Percentiles rank a stretch among this genome's conserved stretches.
phyloP scores from a whole-genome alignment of 2,797 vertebrate species.

The Triplophysa yarkandensis region DNA sequence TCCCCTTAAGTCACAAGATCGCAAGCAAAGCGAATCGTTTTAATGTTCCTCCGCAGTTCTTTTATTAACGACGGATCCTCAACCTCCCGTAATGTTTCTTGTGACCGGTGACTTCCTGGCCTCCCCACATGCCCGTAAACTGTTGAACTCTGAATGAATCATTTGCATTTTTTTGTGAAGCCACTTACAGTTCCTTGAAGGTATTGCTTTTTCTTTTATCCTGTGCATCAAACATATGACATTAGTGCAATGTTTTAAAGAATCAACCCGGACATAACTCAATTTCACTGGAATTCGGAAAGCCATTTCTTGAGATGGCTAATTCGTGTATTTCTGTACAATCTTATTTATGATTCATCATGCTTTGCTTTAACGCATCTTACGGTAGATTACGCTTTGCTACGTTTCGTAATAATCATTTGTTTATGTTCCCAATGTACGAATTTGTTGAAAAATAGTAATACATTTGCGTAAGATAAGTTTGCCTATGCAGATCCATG shows the following conservation, averaged over 20 bases:
- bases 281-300: too few species aligned
- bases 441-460: too few species aligned
- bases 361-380: too few species aligned
- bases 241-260: not conserved
- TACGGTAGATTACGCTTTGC: too few species aligned
- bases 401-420: too few species aligned
- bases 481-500: not conserved
- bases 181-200: not conserved
- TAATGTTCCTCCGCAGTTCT: slow-evolving; percentile 58
- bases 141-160: not conserved
- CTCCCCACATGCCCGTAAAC: slow-evolving; percentile 50
- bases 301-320: too few species aligned
- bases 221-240: not conserved
- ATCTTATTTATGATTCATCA: too few species aligned
- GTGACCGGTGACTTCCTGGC: slow-evolving; percentile 63
- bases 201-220: not conserved
- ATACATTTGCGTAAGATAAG: too few species aligned
- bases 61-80: slow-evolving; percentile 66
- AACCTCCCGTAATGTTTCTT: slow-evolving; percentile 65
- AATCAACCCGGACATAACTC: slow-evolving; percentile 10
- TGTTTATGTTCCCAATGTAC: too few species aligned
- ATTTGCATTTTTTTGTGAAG: not conserved
- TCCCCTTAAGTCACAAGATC: slow-evolving; percentile 51
- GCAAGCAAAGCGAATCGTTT: slow-evolving; percentile 57
- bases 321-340: too few species aligned